Conservation (phyloP, 2,113 vertebrate species). For the Dissostichus mawsoni region DNA sequence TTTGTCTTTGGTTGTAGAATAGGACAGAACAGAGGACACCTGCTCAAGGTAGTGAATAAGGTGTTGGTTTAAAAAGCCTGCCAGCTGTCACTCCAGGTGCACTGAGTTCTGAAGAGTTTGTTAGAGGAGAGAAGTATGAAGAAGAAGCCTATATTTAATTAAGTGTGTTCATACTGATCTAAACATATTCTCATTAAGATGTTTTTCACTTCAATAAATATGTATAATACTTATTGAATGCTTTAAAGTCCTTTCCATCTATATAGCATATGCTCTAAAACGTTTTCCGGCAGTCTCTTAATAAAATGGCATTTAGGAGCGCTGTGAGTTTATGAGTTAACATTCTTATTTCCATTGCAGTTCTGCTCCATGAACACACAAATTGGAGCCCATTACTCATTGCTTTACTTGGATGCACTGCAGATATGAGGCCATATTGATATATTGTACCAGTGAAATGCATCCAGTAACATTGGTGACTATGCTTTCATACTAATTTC, state of each 20-base stretch:
- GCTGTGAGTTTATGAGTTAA: slow-evolving; percentile 68
- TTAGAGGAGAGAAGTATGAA: slow-evolving; percentile 31
- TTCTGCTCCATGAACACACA: slow-evolving; percentile 80
- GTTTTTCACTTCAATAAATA: background rate
- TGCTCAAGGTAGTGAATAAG: slow-evolving; percentile 62
- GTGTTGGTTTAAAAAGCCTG: slow-evolving; percentile 27
- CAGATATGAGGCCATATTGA: slow-evolving; percentile 76
- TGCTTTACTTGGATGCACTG: slow-evolving; percentile 78
- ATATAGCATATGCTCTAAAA: background rate
- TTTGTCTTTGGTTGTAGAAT: slow-evolving; percentile 54
- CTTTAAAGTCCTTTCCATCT: slow-evolving; percentile 10
- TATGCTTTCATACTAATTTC: slow-evolving; percentile 73
- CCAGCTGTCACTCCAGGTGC: slow-evolving; percentile 70
- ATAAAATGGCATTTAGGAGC: slow-evolving; percentile 61
- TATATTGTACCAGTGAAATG: slow-evolving; percentile 79
- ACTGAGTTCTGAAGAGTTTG: slow-evolving; percentile 45
- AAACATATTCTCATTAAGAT: background rate
- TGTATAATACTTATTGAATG: background rate
- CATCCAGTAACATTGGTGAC: slow-evolving; percentile 67
- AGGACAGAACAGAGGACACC: slow-evolving; percentile 47
- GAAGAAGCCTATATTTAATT: background rate
- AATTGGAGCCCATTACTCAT: slow-evolving; percentile 81
- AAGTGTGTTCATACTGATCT: background rate
- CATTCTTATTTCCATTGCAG: slow-evolving; percentile 72
- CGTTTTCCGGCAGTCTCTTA: slow-evolving; percentile 47